Conservation (phyloP, 64 coral and sea anemone genomes). For the Montipora sp. region DNA sequence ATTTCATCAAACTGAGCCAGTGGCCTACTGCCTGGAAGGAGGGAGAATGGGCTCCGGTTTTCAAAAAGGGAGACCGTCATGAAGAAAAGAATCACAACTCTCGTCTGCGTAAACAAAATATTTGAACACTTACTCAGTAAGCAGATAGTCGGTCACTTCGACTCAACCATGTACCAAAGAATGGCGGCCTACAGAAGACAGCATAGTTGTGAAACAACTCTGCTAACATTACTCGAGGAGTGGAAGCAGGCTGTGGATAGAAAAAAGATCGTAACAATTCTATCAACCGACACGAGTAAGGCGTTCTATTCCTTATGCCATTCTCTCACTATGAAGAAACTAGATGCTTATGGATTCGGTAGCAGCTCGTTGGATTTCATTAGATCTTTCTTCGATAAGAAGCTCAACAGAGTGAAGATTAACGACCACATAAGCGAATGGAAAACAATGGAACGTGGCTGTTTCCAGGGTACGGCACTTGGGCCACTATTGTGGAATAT, state of each 20-base stretch:
- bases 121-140: slow-evolving; percentile 51
- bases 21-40: slow-evolving; percentile 65
- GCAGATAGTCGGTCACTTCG: background rate
- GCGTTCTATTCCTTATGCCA: slow-evolving; percentile 44
- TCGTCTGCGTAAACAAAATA: slow-evolving; percentile 19
- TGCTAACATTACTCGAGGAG: background rate
- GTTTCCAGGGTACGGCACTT: no score
- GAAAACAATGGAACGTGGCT: no score
- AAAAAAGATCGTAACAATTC: background rate
- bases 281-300: slow-evolving; percentile 11
- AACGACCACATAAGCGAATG: no score
- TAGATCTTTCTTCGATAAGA: no score
- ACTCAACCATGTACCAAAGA: slow-evolving; percentile 32
- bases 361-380: no score
- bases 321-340: background rate
- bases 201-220: slow-evolving; percentile 6
- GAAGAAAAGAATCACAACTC: slow-evolving; percentile 19
- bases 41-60: background rate
- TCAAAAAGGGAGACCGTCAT: slow-evolving; percentile 24
- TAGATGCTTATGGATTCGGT: background rate
- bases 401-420: no score
- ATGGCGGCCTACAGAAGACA: slow-evolving; percentile 41
- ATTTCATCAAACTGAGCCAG: slow-evolving; percentile 21
- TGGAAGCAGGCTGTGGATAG: slow-evolving; percentile 17
- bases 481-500: background rate